A percentile compares a stretch with the other conserved stretches of the same genome.
phyloP scores from a whole-genome alignment of 2,797 vertebrate species.

The Lagodon rhomboides region DNA sequence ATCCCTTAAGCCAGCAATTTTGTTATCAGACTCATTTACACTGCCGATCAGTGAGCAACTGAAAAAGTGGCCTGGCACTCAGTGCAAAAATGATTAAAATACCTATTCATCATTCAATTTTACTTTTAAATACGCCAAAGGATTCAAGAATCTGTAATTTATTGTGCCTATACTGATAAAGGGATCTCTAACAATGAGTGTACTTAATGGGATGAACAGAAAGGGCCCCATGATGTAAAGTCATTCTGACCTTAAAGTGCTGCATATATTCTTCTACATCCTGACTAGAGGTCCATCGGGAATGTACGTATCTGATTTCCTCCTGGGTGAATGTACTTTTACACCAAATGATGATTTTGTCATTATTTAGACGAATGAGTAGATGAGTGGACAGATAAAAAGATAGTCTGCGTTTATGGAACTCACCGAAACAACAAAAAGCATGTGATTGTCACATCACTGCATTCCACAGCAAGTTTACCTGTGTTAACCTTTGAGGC shows the following conservation, averaged over 20 bases:
- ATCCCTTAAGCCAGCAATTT: not conserved
- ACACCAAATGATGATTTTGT: not conserved
- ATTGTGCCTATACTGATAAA: not conserved
- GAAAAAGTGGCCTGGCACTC: not conserved
- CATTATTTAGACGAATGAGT: not conserved
- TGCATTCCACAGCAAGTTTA: not conserved
- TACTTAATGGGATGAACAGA: not conserved
- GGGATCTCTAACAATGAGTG: not conserved
- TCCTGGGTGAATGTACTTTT: not conserved
- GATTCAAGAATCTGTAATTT: not conserved
- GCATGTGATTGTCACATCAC: constrained; percentile 31
- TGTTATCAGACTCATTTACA: not conserved
- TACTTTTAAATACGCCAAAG: not conserved
- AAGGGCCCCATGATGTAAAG: not conserved
- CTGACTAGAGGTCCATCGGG: too few species aligned
- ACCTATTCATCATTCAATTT: not conserved
- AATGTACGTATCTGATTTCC: not conserved
- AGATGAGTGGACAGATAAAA: not conserved
- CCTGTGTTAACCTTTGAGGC: constrained; percentile 6
- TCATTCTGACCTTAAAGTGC: too few species aligned
- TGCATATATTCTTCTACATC: too few species aligned
- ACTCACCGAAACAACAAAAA: constrained; percentile 27
- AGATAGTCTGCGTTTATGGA: not conserved
- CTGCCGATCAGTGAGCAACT: not conserved
- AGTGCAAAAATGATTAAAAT: not conserved